Base-by-base conservation (phyloP, 37 sponge, comb jelly and placozoan genomes). In the Lycopodina hypogea region DNA sequence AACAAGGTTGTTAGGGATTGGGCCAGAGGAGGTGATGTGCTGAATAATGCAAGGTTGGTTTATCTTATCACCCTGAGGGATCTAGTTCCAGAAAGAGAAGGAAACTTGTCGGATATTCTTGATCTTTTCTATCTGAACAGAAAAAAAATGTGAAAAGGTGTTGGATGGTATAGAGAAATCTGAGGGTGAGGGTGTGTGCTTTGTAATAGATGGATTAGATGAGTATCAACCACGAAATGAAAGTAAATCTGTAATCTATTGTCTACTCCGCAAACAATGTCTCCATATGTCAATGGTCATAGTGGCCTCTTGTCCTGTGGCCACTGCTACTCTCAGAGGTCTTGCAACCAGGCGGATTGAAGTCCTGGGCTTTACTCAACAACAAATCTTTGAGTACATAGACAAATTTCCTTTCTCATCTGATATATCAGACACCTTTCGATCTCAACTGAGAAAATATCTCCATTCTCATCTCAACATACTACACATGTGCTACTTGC, bases 141-240 rank as follows among this genome's bases (percentile, higher is more conserved):
- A 32, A 11, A 32, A 55, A 55, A 30, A 33, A 68, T 34, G 15
- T 17, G 45, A 55, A 29, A 55, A 68, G 3, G 34, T 80, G 21
- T 30, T 19, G 3, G 19, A 29, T 3, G 51, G 21, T 33, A 61
- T 82, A 34, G 67, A 72, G 23, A 29, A 42, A 34, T 11, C 36
- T 29, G 55, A 21, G 0, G 85, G 85, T 0, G 14, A 77, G 33
- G 72, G 72, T 2, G 45, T 84, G 57, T 77, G 78, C 64, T 78
- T 84, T 57, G 62, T 69, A 8, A 40, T 84, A 6, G 85, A 84
- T 78, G 85, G 85, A 28, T 30, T 84, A n/a, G 85, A 84, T 84
- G 85, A 84, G 52, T 84, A 78, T 48, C 34, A 57, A 23, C 78
- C 64, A 15, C 26, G 12, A 32, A 12, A 33, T 15, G 30, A 4